phyloP scores from a whole-genome alignment of 2,113 vertebrate species.

The Siniperca chuatsi region DNA sequence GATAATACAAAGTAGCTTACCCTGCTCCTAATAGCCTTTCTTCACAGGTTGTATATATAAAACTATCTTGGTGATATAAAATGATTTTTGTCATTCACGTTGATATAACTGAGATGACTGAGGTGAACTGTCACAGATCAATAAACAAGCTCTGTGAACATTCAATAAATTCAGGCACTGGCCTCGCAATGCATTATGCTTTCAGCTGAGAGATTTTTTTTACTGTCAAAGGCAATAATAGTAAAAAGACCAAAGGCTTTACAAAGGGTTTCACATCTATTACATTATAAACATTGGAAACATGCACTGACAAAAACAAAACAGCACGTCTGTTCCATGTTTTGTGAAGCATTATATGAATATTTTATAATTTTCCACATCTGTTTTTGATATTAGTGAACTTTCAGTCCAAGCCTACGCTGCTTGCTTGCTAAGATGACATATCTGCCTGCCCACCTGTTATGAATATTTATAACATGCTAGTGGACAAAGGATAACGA shows the following conservation, averaged over 20 bases:
- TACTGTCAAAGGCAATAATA: slow-evolving; percentile 26
- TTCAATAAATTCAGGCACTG: slow-evolving; percentile 12
- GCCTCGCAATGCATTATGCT: background rate
- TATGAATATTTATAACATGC: slow-evolving; percentile 73
- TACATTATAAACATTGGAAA: slow-evolving; percentile 22
- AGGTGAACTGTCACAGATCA: slow-evolving; percentile 36
- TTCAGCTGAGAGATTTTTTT: slow-evolving; percentile 10
- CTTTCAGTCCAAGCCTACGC: slow-evolving; percentile 51
- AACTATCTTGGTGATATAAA: slow-evolving; percentile 1
- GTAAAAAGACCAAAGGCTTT: slow-evolving; percentile 16
- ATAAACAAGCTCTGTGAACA: slow-evolving; percentile 23
- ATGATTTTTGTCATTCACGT: slow-evolving; percentile 4
- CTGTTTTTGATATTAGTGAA: slow-evolving; percentile 71
- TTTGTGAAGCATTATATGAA: slow-evolving; percentile 49
- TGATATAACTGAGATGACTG: background rate
- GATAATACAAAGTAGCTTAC: slow-evolving; percentile 35
- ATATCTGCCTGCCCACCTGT: slow-evolving; percentile 57
- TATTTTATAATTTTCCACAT: slow-evolving; percentile 66
- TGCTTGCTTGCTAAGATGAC: slow-evolving; percentile 56
- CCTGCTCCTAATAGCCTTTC: slow-evolving; percentile 14
- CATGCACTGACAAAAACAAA: slow-evolving; percentile 50
- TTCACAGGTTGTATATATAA: slow-evolving; percentile 2
- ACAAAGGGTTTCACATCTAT: slow-evolving; percentile 26
- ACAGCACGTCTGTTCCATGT: slow-evolving; percentile 15
- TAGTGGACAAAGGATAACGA: slow-evolving; percentile 65